Conservation (phyloP, 1,140 invertebrate genomes). For the Metopolophium dirhodum region DNA sequence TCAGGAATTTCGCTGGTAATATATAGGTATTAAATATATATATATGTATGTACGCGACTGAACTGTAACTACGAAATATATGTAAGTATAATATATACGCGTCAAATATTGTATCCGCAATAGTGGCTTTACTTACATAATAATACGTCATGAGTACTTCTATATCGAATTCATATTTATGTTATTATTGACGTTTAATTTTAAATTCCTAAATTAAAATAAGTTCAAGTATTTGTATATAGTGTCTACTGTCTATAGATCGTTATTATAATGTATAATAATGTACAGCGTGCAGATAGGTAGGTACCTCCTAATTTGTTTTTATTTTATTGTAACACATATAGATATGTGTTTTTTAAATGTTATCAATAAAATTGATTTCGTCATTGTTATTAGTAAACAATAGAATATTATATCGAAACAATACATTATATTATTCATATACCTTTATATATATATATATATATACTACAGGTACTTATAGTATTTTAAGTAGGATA, state of each 20-base stretch:
- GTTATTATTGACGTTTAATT: background rate
- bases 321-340: background rate
- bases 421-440: background rate
- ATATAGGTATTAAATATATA: too few relatives aligned
- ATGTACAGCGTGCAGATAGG: background rate
- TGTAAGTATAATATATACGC: too few relatives aligned
- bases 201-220: background rate
- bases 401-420: constrained; percentile 17
- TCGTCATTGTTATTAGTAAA: constrained; percentile 16
- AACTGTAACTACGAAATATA: too few relatives aligned
- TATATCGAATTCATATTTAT: background rate
- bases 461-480: background rate
- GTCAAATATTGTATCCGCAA: background rate
- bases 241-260: background rate
- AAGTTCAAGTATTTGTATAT: background rate
- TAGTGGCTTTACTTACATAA: background rate
- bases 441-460: too few relatives aligned
- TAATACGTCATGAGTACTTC: background rate
- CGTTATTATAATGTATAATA: background rate
- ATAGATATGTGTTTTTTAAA: background rate
- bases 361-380: constrained; percentile 18
- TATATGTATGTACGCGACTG: too few relatives aligned
- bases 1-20: too few relatives aligned
- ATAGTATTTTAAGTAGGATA: background rate
- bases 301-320: background rate